Base-by-base conservation (phyloP, 2,888 invertebrate genomes). In the Chymomyza caudatula region DNA sequence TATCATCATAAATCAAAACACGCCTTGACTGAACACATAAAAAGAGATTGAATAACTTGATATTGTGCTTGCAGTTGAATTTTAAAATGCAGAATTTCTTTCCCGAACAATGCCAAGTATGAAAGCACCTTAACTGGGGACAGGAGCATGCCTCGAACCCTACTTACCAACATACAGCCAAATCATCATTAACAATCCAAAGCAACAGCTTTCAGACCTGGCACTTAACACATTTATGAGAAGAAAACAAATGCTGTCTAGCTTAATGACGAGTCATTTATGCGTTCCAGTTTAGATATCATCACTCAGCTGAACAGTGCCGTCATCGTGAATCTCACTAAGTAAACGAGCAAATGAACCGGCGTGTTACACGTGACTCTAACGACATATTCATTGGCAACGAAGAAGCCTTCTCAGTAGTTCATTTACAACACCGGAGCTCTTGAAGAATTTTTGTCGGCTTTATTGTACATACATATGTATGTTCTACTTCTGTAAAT, bases 1-100 rank as follows among this genome's bases (percentile, higher is more conserved):
- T 89, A 87, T 86, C 87, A 87, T 88, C 89, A 88, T 88, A 87
- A 89, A 88, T 88, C 88, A 88, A 88, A 88, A 88, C 88, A 88
- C 85, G 13, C 13, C 22, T 13, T 47, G 47, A 19, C 13, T 52
- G 20, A 52, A 60, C 63, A 52, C 63, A 61, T 62, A 72, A 63
- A 67, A 67, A 69, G 69, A 65, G 62, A 60, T 64, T 49, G 73
- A 66, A 71, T 74, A 76, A 73, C 73, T 49, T 65, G 47, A 47
- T 47, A 6, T 47, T 19, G 63, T 29, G 67, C 29, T 37, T 37
- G 29, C 29, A 37, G 29, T 37, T 37, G 29, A 37, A 37, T 37
- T 37, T 37, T 37, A 37, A 37, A 37, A 37, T 37, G 29, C 29
- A 37, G 29, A 37, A 37, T 37, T 37, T 37, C 29, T 37, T 37